Conservation (phyloP, 2,113 vertebrate genomes). For the Tyto alba region DNA sequence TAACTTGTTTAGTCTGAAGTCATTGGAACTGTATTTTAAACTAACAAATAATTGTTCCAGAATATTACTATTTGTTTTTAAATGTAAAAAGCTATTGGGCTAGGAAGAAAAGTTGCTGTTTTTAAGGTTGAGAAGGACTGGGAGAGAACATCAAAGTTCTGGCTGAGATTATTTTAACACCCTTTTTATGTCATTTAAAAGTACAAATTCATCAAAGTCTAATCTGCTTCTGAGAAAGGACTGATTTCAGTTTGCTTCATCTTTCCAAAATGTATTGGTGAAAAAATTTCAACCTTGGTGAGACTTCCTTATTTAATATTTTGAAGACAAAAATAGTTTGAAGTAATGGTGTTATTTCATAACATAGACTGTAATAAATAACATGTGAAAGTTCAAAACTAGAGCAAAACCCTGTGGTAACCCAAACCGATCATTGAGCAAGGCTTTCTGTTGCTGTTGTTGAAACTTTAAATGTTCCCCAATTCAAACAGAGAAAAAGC, state of each 20-base stretch:
- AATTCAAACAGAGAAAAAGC: neutral
- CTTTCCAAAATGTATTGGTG: neutral
- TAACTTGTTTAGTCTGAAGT: neutral
- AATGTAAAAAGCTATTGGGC: neutral
- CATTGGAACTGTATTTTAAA: neutral
- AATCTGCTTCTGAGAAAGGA: neutral
- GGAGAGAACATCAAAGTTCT: neutral
- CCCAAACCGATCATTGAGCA: accelerated
- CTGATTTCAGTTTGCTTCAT: neutral
- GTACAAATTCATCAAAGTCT: neutral
- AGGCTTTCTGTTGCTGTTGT: neutral
- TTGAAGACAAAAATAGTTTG: neutral
- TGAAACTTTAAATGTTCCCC: neutral
- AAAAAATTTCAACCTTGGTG: neutral
- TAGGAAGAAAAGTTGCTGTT: neutral
- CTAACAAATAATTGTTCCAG: neutral
- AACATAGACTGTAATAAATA: neutral
- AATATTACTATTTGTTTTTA: neutral
- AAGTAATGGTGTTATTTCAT: neutral
- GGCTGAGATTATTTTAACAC: neutral
- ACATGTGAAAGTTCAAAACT: neutral
- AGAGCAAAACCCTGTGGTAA: neutral
- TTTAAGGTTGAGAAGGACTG: neutral
- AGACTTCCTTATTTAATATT: neutral
- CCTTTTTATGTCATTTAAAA: neutral